phyloP scores from a whole-genome alignment of 2,113 vertebrate species.

The Labrus mixtus region DNA sequence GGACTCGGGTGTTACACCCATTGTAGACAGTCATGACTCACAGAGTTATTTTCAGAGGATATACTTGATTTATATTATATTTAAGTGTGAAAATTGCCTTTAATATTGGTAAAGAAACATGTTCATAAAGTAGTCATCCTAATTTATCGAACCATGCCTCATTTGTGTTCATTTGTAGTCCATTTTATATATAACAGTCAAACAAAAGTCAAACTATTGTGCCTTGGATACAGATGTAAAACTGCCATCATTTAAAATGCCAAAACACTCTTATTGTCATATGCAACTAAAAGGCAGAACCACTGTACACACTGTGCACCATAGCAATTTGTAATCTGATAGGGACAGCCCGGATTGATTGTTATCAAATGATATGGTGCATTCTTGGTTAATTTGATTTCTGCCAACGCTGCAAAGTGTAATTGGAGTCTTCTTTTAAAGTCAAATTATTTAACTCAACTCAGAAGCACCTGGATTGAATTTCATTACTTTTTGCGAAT shows the following conservation, averaged over 20 bases:
- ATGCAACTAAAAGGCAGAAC: neutral
- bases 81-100: no score
- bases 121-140: neutral
- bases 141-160: neutral
- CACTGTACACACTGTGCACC: neutral
- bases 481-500: neutral
- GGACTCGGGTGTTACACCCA: no score
- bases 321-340: constrained; percentile 5
- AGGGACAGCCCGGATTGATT: neutral
- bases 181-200: neutral
- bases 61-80: no score
- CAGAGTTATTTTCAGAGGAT: no score
- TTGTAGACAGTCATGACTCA: no score
- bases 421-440: constrained; percentile 25
- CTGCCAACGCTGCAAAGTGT: neutral
- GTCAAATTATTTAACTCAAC: constrained; percentile 5
- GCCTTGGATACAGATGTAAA: neutral
- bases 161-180: neutral
- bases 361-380: constrained; percentile 18
- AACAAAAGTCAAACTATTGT: neutral
- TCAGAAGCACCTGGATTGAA: neutral
- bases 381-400: constrained; percentile 22
- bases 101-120: neutral
- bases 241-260: neutral
- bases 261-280: neutral